Evolutionary conservation across 2,888 invertebrate genomes (phyloP).

Genomic region (Mythimna ferrago): DNA sequence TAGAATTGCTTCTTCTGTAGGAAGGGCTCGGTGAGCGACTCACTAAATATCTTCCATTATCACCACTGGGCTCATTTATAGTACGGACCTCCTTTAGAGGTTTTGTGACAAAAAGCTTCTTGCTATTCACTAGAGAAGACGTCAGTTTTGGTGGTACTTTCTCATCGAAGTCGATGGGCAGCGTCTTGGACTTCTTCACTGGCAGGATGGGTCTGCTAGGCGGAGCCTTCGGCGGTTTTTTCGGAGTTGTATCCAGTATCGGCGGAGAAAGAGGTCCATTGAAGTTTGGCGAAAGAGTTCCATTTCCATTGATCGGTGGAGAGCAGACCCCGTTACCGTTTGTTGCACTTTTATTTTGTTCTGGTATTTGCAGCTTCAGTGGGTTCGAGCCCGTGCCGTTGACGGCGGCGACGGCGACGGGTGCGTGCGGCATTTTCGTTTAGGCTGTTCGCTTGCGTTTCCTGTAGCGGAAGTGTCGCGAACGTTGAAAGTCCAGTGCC

Average conservation of each 20-base stretch:
- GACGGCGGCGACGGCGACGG: conserved; percentile 67
- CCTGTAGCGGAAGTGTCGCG: conserved; percentile 86
- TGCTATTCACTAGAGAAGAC: conserved; percentile 78
- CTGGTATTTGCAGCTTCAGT: conserved; percentile 83
- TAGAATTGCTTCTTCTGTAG: conserved; percentile 82
- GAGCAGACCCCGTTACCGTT: conserved; percentile 72
- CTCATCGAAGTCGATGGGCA: conserved; percentile 86
- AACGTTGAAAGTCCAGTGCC: conserved; percentile 87
- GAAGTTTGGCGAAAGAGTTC: conserved; percentile 74
- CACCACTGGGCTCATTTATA: conserved; percentile 73
- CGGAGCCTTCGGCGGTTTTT: conserved; percentile 86
- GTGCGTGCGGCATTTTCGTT: conserved; percentile 82
- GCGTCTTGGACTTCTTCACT: conserved; percentile 86
- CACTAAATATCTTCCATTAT: conserved; percentile 77
- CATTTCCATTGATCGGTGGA: conserved; percentile 73
- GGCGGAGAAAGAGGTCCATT: conserved; percentile 85
- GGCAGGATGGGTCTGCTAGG: conserved; percentile 82
- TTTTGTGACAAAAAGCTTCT: conserved; percentile 84
- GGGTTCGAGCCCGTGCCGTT: conserved; percentile 70
- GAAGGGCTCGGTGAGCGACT: conserved; percentile 83
- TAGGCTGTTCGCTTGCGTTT: conserved; percentile 82
- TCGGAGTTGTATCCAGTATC: conserved; percentile 82
- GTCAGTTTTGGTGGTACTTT: conserved; percentile 79
- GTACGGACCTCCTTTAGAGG: conserved; percentile 86
- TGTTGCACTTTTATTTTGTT: conserved; percentile 70